Conservation (phyloP, 2,113 vertebrate genomes). For the Mionectes macconnelli region DNA sequence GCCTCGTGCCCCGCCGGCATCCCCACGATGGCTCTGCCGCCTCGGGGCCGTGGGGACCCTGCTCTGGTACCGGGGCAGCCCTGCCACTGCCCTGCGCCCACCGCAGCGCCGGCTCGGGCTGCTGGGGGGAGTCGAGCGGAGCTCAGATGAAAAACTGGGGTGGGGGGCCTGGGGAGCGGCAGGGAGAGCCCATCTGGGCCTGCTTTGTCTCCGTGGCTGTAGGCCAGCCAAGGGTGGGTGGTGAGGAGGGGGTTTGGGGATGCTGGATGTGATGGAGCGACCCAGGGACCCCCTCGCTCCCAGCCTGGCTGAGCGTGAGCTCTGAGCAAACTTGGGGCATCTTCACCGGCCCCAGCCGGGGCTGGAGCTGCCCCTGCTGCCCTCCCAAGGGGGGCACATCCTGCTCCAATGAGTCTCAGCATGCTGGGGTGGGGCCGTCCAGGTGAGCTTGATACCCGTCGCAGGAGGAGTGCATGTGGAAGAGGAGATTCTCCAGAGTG, state of each 20-base stretch:
- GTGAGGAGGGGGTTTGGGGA: not conserved
- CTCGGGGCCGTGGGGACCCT: not conserved
- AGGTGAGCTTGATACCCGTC: fast-evolving
- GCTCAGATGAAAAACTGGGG: not conserved
- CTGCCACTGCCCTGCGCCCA: fast-evolving
- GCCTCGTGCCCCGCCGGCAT: fast-evolving
- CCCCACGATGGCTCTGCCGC: not conserved
- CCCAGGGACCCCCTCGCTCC: fast-evolving
- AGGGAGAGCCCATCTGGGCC: not conserved
- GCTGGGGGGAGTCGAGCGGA: not conserved
- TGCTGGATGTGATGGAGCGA: not conserved
- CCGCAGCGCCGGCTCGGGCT: fast-evolving
- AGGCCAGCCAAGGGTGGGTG: not conserved
- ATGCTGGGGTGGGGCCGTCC: fast-evolving
- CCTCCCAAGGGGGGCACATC: not conserved
- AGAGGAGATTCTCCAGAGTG: not conserved
- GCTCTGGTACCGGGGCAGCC: not conserved
- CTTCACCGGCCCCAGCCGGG: fast-evolving
- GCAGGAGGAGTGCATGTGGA: fast-evolving
- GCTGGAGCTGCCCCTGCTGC: not conserved
- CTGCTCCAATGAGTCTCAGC: not conserved
- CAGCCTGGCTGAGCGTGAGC: fast-evolving
- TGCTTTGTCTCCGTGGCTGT: not conserved
- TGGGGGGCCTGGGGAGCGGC: too few relatives aligned
- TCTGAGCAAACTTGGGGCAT: not conserved